These are phyloP conservation scores for Nanger granti DNA, from an alignment of 2,113 vertebrate genomes.

Conservation along the genomic window DNA sequence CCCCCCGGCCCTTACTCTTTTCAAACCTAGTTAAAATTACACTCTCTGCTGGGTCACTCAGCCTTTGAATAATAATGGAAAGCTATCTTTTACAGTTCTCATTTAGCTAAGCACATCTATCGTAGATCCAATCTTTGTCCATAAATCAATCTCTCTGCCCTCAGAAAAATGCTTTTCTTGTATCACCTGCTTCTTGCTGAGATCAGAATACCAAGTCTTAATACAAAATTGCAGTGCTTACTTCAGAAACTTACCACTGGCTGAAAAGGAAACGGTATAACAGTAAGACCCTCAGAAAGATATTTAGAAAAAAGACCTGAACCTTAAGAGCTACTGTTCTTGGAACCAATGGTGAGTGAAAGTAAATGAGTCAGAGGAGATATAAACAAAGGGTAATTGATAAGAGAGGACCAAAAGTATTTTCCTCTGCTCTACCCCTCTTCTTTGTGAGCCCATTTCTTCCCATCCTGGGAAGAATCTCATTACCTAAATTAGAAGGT, in stretches of 20 bases:
- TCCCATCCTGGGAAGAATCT: background rate
- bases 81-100: background rate
- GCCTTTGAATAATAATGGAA: background rate
- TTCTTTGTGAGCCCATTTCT: background rate
- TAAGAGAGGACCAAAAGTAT: background rate
- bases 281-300: background rate
- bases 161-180: background rate
- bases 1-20: background rate
- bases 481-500: background rate
- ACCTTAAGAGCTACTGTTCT: background rate
- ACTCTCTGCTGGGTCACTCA: background rate
- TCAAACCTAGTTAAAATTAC: background rate
- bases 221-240: background rate
- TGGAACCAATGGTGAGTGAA: accelerated
- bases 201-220: background rate
- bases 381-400: background rate
- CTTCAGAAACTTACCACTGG: background rate
- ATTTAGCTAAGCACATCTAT: background rate
- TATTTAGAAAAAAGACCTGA: background rate
- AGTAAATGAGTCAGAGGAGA: background rate
- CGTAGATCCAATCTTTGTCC: background rate
- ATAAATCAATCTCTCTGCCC: background rate
- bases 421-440: background rate
- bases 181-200: background rate
- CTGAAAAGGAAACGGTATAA: background rate